Conservation (phyloP, 1,140 invertebrate species). For the Leptonema lineaticorne region DNA sequence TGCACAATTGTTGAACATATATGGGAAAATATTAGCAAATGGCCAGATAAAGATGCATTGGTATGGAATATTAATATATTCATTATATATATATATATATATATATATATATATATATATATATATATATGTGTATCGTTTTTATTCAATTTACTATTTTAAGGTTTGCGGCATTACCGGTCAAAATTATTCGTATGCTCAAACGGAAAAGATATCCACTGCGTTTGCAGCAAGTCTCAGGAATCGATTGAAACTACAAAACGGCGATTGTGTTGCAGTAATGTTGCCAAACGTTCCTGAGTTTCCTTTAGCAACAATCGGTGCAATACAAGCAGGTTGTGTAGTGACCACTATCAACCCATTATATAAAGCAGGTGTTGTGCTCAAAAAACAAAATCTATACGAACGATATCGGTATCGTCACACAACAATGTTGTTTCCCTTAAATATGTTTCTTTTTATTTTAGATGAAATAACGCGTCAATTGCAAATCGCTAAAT, state of each 20-base stretch:
- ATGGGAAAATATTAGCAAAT: conserved; percentile 63
- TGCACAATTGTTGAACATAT: conserved; percentile 63
- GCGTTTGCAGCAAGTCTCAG: conserved; percentile 69
- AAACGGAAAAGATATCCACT: conserved; percentile 63
- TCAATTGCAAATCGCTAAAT: conserved; percentile 66
- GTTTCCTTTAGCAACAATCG: conserved; percentile 66
- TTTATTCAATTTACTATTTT: background rate
- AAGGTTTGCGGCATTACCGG: conserved; percentile 72
- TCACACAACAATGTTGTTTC: background rate
- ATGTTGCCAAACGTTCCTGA: conserved; percentile 79
- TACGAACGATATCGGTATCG: background rate
- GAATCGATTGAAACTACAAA: conserved; percentile 64
- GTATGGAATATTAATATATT: too few species aligned
- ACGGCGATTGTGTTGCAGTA: conserved; percentile 71
- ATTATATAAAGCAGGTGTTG: conserved; percentile 73
- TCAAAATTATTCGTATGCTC: conserved; percentile 67
- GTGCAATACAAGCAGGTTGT: conserved; percentile 68
- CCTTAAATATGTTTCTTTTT: background rate
- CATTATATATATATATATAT: too few species aligned
- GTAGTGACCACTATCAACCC: conserved; percentile 78
- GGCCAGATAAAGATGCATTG: conserved; percentile 59
- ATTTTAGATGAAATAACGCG: conserved; percentile 77
- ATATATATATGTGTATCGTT: too few species aligned
- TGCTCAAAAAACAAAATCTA: background rate
- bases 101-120: too few species aligned